Conservation (phyloP, 2,113 vertebrate species). For the Verasper variegatus region DNA sequence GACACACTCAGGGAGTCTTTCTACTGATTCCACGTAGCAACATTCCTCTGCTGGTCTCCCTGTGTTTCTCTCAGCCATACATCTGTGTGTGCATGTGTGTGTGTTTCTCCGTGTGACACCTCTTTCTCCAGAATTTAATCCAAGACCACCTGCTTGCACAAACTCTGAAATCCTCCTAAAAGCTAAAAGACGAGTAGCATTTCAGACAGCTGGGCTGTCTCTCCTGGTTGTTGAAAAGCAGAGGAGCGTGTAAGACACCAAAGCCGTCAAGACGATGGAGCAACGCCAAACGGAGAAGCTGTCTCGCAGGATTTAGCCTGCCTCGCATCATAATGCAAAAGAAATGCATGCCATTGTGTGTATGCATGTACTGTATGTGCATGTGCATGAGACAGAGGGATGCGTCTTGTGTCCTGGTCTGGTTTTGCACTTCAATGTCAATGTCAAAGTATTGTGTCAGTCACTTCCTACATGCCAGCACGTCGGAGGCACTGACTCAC, state of each 20-base stretch:
- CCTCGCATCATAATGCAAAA: slow-evolving; percentile 30
- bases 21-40: slow-evolving; percentile 62
- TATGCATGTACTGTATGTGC: slow-evolving; percentile 17
- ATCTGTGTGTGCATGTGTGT: slow-evolving; percentile 22
- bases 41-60: slow-evolving; percentile 56
- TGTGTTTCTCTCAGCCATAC: slow-evolving; percentile 15
- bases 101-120: slow-evolving; percentile 24
- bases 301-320: slow-evolving; percentile 60
- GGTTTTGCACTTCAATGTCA: slow-evolving; percentile 46
- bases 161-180: slow-evolving; percentile 50
- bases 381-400: neutral
- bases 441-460: slow-evolving; percentile 53
- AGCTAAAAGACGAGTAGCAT: slow-evolving; percentile 42
- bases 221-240: slow-evolving; percentile 25
- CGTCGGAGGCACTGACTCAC: slow-evolving; percentile 56
- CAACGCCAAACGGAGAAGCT: slow-evolving; percentile 22
- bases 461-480: slow-evolving; percentile 29
- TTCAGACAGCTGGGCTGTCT: slow-evolving; percentile 45
- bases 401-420: slow-evolving; percentile 16
- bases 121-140: slow-evolving; percentile 50
- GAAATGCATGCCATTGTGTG: slow-evolving; percentile 18
- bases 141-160: slow-evolving; percentile 50
- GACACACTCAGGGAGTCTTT: slow-evolving; percentile 66
- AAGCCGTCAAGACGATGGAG: slow-evolving; percentile 24
- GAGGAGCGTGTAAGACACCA: slow-evolving; percentile 27